phyloP scores from a whole-genome alignment of 2,888 invertebrate species.

The Margaritifera margaritifera region DNA sequence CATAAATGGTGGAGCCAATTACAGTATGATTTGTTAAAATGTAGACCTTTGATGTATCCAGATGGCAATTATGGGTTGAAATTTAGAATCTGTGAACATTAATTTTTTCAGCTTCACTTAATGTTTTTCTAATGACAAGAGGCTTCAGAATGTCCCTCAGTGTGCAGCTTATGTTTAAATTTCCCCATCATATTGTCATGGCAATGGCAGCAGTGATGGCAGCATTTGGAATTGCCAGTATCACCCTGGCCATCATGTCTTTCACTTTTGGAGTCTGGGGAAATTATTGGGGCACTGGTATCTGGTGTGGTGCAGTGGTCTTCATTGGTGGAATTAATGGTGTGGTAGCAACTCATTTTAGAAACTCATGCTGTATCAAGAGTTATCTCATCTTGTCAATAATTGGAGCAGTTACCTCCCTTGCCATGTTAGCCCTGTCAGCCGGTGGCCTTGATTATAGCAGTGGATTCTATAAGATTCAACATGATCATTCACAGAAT shows the following conservation, averaged over 20 bases:
- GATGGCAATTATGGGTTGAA: no score
- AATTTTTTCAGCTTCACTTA: no score
- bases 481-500: conserved; percentile 5
- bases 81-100: no score
- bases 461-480: conserved; percentile 55
- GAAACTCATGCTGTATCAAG: conserved; percentile 47
- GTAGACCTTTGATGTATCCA: no score
- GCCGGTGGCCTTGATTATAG: conserved; percentile 55
- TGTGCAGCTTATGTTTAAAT: conserved; percentile 40
- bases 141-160: conserved; percentile 19
- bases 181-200: conserved; percentile 57
- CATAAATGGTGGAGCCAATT: no score
- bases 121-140: no score
- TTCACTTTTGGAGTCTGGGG: conserved; percentile 62
- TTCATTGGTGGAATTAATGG: conserved; percentile 54
- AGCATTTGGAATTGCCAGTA: conserved; percentile 55
- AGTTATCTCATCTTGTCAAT: conserved; percentile 50
- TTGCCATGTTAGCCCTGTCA: conserved; percentile 57
- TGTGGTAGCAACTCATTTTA: conserved; percentile 47
- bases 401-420: conserved; percentile 47
- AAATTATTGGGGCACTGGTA: conserved; percentile 61
- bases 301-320: conserved; percentile 61
- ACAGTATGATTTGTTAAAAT: no score
- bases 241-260: conserved; percentile 57
- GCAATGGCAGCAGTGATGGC: conserved; percentile 55